Percentiles rank a stretch among this genome's conserved stretches.
phyloP scores from a whole-genome alignment of 2,888 invertebrate genomes.

The Acanthosepion esculentum region DNA sequence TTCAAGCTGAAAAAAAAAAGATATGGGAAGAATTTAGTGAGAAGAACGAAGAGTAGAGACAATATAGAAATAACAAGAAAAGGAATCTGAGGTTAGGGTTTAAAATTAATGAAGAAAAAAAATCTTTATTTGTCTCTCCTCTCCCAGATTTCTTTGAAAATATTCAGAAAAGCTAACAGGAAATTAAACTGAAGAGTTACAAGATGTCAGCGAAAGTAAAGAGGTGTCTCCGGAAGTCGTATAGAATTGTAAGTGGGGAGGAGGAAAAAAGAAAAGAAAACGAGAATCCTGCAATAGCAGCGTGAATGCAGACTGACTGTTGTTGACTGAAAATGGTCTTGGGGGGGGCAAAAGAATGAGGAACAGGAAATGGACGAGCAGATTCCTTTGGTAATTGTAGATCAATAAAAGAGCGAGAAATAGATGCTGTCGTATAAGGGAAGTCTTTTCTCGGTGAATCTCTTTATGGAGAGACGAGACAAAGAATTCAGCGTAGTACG shows the following conservation, averaged over 20 bases:
- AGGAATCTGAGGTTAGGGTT: background rate
- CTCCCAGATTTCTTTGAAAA: background rate
- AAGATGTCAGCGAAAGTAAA: background rate
- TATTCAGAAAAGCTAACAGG: background rate
- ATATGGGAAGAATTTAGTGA: background rate
- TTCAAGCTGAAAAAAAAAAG: background rate
- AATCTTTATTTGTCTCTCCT: background rate
- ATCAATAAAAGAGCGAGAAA: too few relatives aligned
- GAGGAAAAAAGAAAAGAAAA: background rate
- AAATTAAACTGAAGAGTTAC: background rate
- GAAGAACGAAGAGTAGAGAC: background rate
- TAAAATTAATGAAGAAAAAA: background rate
- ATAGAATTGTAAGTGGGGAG: background rate
- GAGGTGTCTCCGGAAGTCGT: background rate
- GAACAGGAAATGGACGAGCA: background rate
- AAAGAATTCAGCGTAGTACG: too few relatives aligned
- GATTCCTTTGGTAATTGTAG: background rate
- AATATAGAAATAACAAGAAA: background rate
- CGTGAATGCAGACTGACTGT: background rate
- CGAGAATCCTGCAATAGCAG: background rate
- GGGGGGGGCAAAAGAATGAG: background rate
- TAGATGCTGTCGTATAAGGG: too few relatives aligned
- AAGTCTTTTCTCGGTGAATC: too few relatives aligned
- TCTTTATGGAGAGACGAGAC: too few relatives aligned
- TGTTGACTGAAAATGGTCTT: background rate